Percentiles rank a stretch among this genome's conserved stretches.
These are phyloP conservation scores for Tarsius wallacei DNA, from an alignment of 2,797 vertebrate genomes.

Conservation along the genomic window DNA sequence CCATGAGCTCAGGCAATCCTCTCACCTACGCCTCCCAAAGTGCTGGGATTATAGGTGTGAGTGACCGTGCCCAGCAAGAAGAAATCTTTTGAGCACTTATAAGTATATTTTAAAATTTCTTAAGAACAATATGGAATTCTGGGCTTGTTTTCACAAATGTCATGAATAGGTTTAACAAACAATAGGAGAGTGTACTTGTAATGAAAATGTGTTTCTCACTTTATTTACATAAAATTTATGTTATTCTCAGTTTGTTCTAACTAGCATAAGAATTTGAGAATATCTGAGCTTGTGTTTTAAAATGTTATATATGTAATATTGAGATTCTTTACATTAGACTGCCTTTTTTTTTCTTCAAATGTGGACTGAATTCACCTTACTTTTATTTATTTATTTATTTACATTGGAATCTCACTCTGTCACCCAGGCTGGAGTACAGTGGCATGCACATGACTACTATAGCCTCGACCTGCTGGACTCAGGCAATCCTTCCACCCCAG, in stretches of 20 bases:
- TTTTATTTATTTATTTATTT: too few relatives aligned
- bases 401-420: too few relatives aligned
- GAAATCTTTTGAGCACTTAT: neutral
- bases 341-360: neutral
- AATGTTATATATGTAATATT: neutral
- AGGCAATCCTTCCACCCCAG: too few relatives aligned
- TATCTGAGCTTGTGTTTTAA: neutral
- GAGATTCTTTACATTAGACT: neutral
- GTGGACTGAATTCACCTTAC: neutral
- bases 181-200: neutral
- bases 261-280: neutral
- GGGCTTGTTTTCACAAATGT: neutral
- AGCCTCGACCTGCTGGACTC: too few relatives aligned
- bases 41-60: too few relatives aligned
- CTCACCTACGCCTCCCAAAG: too few relatives aligned
- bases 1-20: too few relatives aligned
- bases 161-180: neutral
- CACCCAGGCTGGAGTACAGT: too few relatives aligned
- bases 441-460: too few relatives aligned
- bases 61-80: too few relatives aligned
- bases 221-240: neutral
- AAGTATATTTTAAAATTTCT: neutral
- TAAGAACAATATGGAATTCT: neutral
- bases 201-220: neutral
- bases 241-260: neutral